Conservation (phyloP, 2,797 vertebrate genomes). For the Apodemus agrarius region DNA sequence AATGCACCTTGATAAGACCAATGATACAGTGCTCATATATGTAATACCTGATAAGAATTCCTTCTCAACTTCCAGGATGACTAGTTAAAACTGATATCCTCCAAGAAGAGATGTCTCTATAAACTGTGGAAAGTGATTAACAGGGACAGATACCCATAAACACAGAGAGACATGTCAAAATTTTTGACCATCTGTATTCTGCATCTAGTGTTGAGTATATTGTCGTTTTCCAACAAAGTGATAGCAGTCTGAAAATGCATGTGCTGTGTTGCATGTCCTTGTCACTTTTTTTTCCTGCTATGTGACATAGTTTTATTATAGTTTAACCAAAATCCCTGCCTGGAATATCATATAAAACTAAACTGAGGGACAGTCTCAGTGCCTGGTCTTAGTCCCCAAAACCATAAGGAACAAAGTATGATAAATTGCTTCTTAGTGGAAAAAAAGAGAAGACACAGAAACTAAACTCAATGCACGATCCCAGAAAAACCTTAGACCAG, state of each 20-base stretch:
- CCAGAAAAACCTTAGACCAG: background rate
- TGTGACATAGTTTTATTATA: background rate
- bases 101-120: background rate
- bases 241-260: background rate
- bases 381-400: background rate
- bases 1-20: background rate
- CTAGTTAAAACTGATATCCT: background rate
- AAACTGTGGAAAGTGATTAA: background rate
- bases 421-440: background rate
- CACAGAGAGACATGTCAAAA: accelerated
- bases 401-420: background rate
- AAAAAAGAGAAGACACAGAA: background rate
- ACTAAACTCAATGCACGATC: background rate
- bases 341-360: background rate
- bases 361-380: background rate
- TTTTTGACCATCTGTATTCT: background rate
- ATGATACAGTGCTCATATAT: background rate
- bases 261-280: background rate
- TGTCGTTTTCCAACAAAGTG: background rate
- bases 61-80: background rate
- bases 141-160: accelerated
- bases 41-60: background rate
- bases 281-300: background rate
- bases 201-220: too few relatives aligned
- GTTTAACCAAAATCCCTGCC: background rate